Evolutionary conservation across 2,797 vertebrate species (phyloP).

Genomic region (Sphenopsis melanotis): DNA sequence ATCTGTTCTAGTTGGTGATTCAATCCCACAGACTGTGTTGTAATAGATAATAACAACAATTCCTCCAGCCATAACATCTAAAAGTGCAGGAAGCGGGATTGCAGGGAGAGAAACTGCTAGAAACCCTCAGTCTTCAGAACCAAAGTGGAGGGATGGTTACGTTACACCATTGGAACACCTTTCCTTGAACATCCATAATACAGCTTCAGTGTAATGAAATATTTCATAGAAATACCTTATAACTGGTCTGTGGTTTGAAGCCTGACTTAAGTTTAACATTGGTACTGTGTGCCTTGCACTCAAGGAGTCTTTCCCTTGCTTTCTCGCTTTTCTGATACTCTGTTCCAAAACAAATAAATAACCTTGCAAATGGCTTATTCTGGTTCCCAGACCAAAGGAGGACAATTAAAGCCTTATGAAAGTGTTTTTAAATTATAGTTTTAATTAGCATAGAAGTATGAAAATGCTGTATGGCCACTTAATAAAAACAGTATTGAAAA

Average conservation of each 20-base stretch:
- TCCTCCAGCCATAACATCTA: neutral
- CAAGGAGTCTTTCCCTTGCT: neutral
- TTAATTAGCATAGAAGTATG: neutral
- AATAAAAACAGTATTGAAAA: neutral
- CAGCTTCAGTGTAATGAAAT: neutral
- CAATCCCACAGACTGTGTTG: neutral
- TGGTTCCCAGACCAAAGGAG: neutral
- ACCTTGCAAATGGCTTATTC: neutral
- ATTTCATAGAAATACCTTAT: neutral
- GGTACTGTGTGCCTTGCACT: neutral
- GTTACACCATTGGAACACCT: neutral
- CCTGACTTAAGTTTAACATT: neutral
- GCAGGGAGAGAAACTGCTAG: neutral
- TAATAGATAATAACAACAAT: neutral
- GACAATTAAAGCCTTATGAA: neutral
- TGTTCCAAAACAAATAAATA: neutral
- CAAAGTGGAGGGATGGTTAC: neutral
- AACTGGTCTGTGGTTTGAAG: neutral
- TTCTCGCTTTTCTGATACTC: neutral
- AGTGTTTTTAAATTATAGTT: neutral
- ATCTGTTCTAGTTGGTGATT: neutral
- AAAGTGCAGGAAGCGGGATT: neutral
- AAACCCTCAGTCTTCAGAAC: neutral
- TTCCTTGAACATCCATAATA: neutral
- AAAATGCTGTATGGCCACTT: fast-evolving